phyloP scores from a whole-genome alignment of 23 tunicate genomes.

The Aplidium turbinatum region DNA sequence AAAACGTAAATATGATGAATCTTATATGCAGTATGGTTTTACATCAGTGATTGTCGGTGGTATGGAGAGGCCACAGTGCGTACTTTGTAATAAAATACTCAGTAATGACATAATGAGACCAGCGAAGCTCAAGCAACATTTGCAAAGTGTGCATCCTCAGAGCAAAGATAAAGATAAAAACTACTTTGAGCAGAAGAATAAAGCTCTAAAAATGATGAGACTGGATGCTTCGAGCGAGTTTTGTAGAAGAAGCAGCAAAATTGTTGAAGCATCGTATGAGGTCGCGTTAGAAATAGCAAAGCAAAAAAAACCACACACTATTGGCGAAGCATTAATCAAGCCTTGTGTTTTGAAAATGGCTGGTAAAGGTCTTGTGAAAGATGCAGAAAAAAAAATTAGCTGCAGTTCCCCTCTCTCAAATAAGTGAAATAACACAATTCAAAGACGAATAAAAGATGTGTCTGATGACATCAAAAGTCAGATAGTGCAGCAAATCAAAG shows the following conservation, averaged over 20 bases:
- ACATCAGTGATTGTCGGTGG: conserved; percentile 46
- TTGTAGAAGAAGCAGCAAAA: conserved; percentile 22
- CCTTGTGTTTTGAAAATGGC: conserved; percentile 71
- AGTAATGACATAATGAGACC: conserved; percentile 61
- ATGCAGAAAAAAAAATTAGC: conserved; percentile 39
- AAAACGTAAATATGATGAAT: conserved; percentile 43
- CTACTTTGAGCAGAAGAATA: conserved; percentile 42
- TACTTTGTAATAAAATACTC: conserved; percentile 55
- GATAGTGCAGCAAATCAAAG: conserved; percentile 61
- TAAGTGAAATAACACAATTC: conserved; percentile 55
- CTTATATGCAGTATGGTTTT: conserved; percentile 69
- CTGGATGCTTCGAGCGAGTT: conserved; percentile 58
- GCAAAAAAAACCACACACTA: conserved; percentile 49
- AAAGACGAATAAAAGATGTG: conserved; percentile 48
- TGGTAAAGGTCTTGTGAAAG: conserved; percentile 19
- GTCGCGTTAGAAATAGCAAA: conserved; percentile 61
- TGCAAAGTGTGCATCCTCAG: no score
- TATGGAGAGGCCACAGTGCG: conserved; percentile 67
- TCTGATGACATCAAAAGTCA: conserved; percentile 56
- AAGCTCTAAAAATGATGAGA: conserved; percentile 60
- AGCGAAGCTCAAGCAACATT: no score
- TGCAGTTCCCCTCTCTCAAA: conserved; percentile 61
- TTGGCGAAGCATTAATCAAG: conserved; percentile 66
- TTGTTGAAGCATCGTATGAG: conserved; percentile 56
- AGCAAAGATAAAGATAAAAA: conserved; percentile 36